Evolutionary conservation across 2,888 invertebrate genomes (phyloP).

Genomic region (Hirtodrosophila cameraria): DNA sequence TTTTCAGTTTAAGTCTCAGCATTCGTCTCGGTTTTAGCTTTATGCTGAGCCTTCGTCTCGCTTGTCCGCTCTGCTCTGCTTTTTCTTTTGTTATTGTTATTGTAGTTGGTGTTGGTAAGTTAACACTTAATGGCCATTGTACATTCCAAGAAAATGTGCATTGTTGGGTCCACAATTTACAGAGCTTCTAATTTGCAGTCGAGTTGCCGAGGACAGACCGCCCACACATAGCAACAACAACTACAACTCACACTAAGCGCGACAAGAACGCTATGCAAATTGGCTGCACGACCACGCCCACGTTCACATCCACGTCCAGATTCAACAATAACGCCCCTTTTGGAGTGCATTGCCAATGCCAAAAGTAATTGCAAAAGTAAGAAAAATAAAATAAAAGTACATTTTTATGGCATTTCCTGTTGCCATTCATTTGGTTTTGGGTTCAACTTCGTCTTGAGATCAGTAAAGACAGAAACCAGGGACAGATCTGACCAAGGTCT

Average conservation of each 20-base stretch:
- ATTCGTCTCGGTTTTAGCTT: background rate
- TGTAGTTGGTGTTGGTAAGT: constrained; percentile 14
- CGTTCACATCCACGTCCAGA: constrained; percentile 30
- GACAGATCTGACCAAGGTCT: constrained; percentile 17
- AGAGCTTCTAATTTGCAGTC: constrained; percentile 21
- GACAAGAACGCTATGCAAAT: constrained; percentile 44
- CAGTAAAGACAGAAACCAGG: background rate
- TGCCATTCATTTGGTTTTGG: constrained; percentile 29
- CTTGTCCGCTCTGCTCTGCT: background rate
- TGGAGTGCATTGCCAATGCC: constrained; percentile 49
- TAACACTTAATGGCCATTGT: constrained; percentile 43
- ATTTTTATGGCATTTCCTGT: constrained; percentile 59
- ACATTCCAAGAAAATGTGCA: constrained; percentile 19
- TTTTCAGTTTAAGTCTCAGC: background rate
- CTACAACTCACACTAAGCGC: constrained; percentile 1
- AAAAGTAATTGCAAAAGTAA: constrained; percentile 52
- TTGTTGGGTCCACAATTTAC: constrained; percentile 32
- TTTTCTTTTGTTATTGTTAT: background rate
- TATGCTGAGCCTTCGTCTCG: constrained; percentile 10
- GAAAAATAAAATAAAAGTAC: constrained; percentile 49
- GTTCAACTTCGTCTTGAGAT: constrained; percentile 40
- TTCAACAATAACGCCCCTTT: background rate
- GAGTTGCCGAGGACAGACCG: constrained; percentile 2
- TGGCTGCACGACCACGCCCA: constrained; percentile 46
- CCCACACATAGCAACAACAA: constrained; percentile 26